These are phyloP conservation scores for Ectobius pallidus DNA, from an alignment of 2,888 invertebrate species.

Conservation along the genomic window DNA sequence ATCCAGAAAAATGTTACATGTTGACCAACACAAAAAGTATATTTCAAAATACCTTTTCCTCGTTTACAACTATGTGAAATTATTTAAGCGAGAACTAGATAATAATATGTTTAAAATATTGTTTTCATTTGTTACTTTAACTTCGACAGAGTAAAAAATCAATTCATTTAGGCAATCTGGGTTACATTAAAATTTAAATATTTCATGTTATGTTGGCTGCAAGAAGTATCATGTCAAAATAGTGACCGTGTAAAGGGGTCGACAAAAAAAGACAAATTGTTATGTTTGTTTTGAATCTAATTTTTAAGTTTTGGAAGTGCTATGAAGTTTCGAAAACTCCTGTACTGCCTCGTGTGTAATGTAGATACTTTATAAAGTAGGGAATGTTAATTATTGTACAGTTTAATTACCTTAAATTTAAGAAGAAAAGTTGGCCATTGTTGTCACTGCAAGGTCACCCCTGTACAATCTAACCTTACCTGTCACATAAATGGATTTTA, in stretches of 20 bases:
- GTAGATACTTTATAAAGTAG: no score
- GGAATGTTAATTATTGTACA: no score
- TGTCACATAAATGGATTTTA: constrained; percentile 28
- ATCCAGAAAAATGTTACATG: background rate
- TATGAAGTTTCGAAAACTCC: no score
- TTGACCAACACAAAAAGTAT: constrained; percentile 1
- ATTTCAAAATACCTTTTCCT: background rate
- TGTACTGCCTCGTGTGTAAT: no score
- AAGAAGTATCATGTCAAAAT: constrained; percentile 16
- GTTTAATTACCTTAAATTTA: background rate
- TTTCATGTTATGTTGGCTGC: constrained; percentile 7
- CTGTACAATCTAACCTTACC: constrained; percentile 38
- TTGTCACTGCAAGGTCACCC: constrained; percentile 40
- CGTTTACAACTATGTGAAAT: background rate
- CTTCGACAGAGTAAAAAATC: no score
- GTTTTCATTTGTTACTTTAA: no score
- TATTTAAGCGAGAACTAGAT: background rate
- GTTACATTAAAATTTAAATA: background rate
- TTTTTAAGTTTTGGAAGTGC: background rate
- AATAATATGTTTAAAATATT: background rate
- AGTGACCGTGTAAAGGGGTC: constrained; percentile 27
- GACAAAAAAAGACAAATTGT: constrained; percentile 29
- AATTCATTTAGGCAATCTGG: background rate
- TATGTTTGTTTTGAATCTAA: constrained; percentile 20
- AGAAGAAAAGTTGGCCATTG: constrained; percentile 21